Evolutionary conservation across 2,113 vertebrate genomes (phyloP).

Genomic region (Periophthalmus modestus): DNA sequence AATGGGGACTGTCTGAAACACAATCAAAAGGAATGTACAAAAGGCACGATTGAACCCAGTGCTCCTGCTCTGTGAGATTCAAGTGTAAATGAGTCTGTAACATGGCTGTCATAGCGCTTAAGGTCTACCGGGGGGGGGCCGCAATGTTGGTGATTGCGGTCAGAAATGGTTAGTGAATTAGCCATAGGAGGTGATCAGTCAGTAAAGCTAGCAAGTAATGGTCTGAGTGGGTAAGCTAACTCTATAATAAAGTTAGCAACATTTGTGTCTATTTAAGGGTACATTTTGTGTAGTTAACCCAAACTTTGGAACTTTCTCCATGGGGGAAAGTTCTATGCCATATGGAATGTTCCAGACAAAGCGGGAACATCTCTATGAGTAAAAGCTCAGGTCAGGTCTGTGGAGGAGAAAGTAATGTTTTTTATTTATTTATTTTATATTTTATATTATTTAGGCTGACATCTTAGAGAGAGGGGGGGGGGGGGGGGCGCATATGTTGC

Average conservation of each 20-base stretch:
- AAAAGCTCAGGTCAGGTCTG: too few relatives aligned
- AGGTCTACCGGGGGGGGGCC: not conserved
- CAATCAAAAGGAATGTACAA: slow-evolving; percentile 91
- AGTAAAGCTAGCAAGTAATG: not conserved
- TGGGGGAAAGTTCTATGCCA: too few relatives aligned
- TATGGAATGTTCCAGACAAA: too few relatives aligned
- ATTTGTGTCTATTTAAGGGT: too few relatives aligned
- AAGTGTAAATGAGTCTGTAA: slow-evolving; percentile 95
- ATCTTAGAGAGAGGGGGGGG: too few relatives aligned
- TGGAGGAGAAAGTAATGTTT: too few relatives aligned
- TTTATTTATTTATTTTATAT: too few relatives aligned
- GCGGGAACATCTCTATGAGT: too few relatives aligned
- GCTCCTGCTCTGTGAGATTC: slow-evolving; percentile 99
- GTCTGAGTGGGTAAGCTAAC: not conserved
- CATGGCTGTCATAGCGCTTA: slow-evolving; percentile 64
- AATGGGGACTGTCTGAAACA: slow-evolving; percentile 84
- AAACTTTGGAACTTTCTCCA: too few relatives aligned
- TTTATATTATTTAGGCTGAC: too few relatives aligned
- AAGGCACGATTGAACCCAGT: slow-evolving; percentile 99
- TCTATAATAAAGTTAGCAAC: not conserved
- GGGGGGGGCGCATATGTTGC: too few relatives aligned
- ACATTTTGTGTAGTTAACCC: too few relatives aligned
- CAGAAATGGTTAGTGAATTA: not conserved
- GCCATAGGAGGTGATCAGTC: not conserved
- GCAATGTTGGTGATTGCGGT: not conserved